A percentile compares a stretch with the other conserved stretches of the same genome.
Conservation (phyloP, 2,113 vertebrate species). For the Prietella phreatophila region DNA sequence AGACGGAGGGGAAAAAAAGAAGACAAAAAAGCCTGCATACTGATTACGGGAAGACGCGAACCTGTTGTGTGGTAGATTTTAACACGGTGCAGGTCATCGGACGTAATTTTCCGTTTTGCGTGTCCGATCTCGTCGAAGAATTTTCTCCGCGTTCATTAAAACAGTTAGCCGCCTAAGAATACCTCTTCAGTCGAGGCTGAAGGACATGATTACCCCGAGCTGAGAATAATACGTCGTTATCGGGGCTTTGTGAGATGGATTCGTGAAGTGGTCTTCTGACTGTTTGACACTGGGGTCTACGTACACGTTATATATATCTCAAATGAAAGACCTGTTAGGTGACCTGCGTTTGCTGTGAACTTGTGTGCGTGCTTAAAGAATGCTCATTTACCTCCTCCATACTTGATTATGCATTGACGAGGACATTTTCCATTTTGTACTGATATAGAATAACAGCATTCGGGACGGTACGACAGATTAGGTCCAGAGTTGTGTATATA, state of each 20-base stretch:
- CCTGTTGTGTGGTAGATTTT: not conserved
- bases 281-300: constrained; percentile 57
- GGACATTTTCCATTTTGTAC: constrained; percentile 32
- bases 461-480: constrained; percentile 58
- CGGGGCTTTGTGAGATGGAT: constrained; percentile 66
- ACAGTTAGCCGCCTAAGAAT: constrained; percentile 51
- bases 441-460: constrained; percentile 35
- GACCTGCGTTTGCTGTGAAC: constrained; percentile 60
- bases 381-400: constrained; percentile 40
- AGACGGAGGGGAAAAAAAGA: not conserved
- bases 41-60: constrained; percentile 11
- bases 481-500: constrained; percentile 71
- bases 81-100: not conserved
- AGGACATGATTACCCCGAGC: constrained; percentile 62
- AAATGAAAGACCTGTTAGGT: constrained; percentile 54
- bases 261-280: constrained; percentile 63
- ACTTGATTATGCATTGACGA: constrained; percentile 25
- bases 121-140: not conserved
- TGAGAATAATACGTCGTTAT: constrained; percentile 62
- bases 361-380: constrained; percentile 48
- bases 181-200: constrained; percentile 69
- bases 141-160: constrained; percentile 62
- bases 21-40: not conserved
- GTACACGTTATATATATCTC: constrained; percentile 11
- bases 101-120: not conserved